A percentile compares a stretch with the other conserved stretches of the same genome.
Evolutionary conservation across 2,888 invertebrate species (phyloP).

Genomic region (Dioctria rufipes): DNA sequence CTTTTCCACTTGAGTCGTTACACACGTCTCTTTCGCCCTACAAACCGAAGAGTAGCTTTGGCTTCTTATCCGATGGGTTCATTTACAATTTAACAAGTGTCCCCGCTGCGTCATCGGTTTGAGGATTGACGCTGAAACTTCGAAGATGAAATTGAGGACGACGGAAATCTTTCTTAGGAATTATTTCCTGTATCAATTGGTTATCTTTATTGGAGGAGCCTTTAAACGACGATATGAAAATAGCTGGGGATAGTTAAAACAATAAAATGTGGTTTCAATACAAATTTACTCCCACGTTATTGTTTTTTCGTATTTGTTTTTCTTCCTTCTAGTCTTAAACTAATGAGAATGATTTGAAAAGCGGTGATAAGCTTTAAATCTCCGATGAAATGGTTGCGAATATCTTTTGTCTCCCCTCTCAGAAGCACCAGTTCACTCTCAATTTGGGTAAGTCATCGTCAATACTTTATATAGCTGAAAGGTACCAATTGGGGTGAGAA

Average conservation of each 20-base stretch:
- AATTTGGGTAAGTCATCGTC: conserved; percentile 40
- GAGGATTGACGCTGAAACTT: conserved; percentile 21
- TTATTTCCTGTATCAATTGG: conserved; percentile 53
- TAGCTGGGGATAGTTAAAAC: conserved; percentile 31
- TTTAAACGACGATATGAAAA: background rate
- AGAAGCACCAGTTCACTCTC: background rate
- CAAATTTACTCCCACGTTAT: conserved; percentile 3
- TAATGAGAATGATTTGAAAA: conserved; percentile 13
- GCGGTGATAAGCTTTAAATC: conserved; percentile 27
- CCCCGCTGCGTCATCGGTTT: conserved; percentile 9
- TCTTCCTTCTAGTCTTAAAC: background rate
- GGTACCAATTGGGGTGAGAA: conserved; percentile 22
- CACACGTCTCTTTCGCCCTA: background rate
- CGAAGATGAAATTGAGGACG: conserved; percentile 3
- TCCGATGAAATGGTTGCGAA: conserved; percentile 19
- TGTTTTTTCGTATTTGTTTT: background rate
- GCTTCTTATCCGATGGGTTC: conserved; percentile 51
- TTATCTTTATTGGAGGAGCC: conserved; percentile 23
- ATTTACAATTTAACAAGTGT: conserved; percentile 54
- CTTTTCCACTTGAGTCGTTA: conserved; percentile 39
- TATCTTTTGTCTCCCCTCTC: background rate
- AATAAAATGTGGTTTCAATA: conserved; percentile 31
- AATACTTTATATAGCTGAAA: conserved; percentile 26
- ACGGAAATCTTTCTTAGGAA: conserved; percentile 47
- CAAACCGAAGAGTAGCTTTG: conserved; percentile 1